These are phyloP conservation scores for Rhagium mordax DNA, from an alignment of 2,888 invertebrate species.

Conservation along the genomic window DNA sequence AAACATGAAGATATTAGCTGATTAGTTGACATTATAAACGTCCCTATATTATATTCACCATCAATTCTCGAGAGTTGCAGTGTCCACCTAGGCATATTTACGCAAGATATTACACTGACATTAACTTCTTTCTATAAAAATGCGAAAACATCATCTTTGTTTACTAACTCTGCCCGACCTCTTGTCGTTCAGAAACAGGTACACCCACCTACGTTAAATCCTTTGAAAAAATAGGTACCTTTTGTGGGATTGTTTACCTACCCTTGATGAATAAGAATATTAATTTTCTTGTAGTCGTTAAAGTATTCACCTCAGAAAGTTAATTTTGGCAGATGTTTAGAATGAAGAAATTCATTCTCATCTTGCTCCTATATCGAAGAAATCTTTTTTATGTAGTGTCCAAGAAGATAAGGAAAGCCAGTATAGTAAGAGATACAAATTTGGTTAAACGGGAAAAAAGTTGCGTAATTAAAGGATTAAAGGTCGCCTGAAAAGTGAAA, in stretches of 20 bases:
- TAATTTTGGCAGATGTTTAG: neutral
- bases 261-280: neutral
- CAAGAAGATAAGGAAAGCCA: no score
- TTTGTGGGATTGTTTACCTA: neutral
- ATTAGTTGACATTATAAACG: no score
- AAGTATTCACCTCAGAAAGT: no score
- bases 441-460: no score
- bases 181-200: constrained; percentile 1
- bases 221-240: neutral
- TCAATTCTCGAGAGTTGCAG: neutral
- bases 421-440: no score
- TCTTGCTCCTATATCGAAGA: no score
- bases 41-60: no score
- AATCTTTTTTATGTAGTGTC: no score
- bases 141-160: neutral
- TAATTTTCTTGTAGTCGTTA: constrained; percentile 12
- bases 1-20: no score
- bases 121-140: neutral
- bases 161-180: constrained; percentile 15
- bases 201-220: neutral
- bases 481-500: no score
- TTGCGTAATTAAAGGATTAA: no score
- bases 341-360: neutral
- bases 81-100: neutral
- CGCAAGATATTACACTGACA: neutral